A percentile compares a stretch with the other conserved stretches of the same genome.
phyloP scores from a whole-genome alignment of 2,888 invertebrate genomes.

The Octodonta nipae region DNA sequence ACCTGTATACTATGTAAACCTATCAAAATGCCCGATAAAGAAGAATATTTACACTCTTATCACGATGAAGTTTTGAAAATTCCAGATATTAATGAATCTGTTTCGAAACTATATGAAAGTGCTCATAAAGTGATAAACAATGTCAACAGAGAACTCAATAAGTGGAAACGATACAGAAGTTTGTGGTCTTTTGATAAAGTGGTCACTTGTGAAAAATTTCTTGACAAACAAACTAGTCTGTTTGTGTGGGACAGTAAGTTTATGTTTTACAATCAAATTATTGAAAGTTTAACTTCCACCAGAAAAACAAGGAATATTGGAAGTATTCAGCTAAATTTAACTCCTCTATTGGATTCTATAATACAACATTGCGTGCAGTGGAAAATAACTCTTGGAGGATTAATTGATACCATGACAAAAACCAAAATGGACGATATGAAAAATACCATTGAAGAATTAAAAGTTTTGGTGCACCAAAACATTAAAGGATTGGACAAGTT shows the following conservation, averaged over 20 bases:
- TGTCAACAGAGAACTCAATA: slow-evolving; percentile 45
- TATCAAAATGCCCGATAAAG: slow-evolving; percentile 43
- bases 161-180: slow-evolving; percentile 61
- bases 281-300: slow-evolving; percentile 39
- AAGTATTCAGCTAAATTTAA: slow-evolving; percentile 61
- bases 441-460: slow-evolving; percentile 47
- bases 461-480: slow-evolving; percentile 55
- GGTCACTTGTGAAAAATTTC: slow-evolving; percentile 63
- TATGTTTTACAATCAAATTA: slow-evolving; percentile 65
- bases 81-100: slow-evolving; percentile 52
- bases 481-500: slow-evolving; percentile 70
- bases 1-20: slow-evolving; percentile 63
- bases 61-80: slow-evolving; percentile 67
- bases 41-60: slow-evolving; percentile 55
- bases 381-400: slow-evolving; percentile 59
- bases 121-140: slow-evolving; percentile 52
- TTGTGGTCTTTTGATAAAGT: slow-evolving; percentile 67
- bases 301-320: slow-evolving; percentile 49
- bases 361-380: slow-evolving; percentile 66
- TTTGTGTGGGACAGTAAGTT: slow-evolving; percentile 71
- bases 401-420: slow-evolving; percentile 52
- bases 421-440: slow-evolving; percentile 55
- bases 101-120: slow-evolving; percentile 52
- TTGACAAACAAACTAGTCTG: slow-evolving; percentile 47
- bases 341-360: slow-evolving; percentile 54